Percentiles rank a stretch among this genome's conserved stretches.
Evolutionary conservation across 2,113 vertebrate genomes (phyloP).

Genomic region (Oncorhynchus mykiss): DNA sequence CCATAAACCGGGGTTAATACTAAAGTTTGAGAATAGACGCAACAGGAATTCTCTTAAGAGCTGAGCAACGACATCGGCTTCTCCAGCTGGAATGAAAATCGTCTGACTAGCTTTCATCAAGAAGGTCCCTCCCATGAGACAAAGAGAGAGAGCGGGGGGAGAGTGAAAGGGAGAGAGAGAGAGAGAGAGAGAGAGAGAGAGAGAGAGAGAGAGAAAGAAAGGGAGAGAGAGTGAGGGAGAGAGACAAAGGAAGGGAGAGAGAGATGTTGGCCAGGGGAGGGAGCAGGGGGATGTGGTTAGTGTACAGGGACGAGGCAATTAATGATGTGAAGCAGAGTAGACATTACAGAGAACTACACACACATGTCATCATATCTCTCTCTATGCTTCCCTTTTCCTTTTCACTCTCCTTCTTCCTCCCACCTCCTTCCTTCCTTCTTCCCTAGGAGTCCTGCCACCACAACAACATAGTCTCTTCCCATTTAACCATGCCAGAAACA

Average conservation of each 20-base stretch:
- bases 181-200: not conserved
- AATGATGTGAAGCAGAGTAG: conserved; percentile 38
- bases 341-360: conserved; percentile 6
- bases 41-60: not conserved
- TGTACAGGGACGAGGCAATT: not conserved
- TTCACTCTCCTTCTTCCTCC: not conserved
- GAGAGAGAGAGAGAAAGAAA: not conserved
- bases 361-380: not conserved
- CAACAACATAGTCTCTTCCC: too few relatives aligned
- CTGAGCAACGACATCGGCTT: too few relatives aligned
- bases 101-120: too few relatives aligned
- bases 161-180: conserved; percentile 11
- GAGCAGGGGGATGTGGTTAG: conserved; percentile 22
- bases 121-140: too few relatives aligned
- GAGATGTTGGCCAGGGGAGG: not conserved
- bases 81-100: too few relatives aligned
- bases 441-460: not conserved
- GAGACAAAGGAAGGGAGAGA: not conserved
- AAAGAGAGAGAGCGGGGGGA: too few relatives aligned
- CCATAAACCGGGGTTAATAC: not conserved
- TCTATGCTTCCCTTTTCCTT: too few relatives aligned
- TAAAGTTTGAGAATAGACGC: not conserved
- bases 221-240: too few relatives aligned
- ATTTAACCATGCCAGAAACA: too few relatives aligned
- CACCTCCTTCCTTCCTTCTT: not conserved